Evolutionary conservation across 2,113 vertebrate species (phyloP).

Genomic region (Salvelinus alpinus): DNA sequence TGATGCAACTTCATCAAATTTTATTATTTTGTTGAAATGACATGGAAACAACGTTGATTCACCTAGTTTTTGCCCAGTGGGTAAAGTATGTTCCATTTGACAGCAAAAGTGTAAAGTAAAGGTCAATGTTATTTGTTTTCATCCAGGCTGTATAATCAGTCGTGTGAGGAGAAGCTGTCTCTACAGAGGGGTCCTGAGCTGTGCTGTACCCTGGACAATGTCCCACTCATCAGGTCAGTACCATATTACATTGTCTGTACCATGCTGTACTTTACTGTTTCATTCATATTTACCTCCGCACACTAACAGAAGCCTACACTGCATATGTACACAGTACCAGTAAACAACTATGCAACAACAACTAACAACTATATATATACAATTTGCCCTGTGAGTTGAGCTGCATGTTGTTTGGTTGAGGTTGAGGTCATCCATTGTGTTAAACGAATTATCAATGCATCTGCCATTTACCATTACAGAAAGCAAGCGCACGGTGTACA

Average conservation of each 20-base stretch:
- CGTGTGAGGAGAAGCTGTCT: conserved; percentile 67
- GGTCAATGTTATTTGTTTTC: not conserved
- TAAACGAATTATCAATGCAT: not conserved
- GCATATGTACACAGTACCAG: no score
- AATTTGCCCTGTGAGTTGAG: not conserved
- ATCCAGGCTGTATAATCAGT: conserved; percentile 81
- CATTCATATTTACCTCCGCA: no score
- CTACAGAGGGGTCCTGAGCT: conserved; percentile 66
- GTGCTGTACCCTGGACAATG: conserved; percentile 81
- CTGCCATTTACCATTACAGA: no score
- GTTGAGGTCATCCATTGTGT: not conserved
- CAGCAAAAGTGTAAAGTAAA: no score
- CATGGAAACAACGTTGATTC: no score
- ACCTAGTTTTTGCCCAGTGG: no score
- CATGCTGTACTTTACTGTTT: no score
- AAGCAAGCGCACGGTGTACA: not conserved
- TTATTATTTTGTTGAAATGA: no score
- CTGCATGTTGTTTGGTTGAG: not conserved
- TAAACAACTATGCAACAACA: no score
- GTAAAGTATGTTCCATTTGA: no score
- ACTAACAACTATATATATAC: not conserved
- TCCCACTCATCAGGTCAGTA: conserved; percentile 82
- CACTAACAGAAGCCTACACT: no score
- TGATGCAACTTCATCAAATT: no score
- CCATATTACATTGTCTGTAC: not conserved